Evolutionary conservation across 1,140 invertebrate genomes (phyloP).

Genomic region (Aricia agestis): DNA sequence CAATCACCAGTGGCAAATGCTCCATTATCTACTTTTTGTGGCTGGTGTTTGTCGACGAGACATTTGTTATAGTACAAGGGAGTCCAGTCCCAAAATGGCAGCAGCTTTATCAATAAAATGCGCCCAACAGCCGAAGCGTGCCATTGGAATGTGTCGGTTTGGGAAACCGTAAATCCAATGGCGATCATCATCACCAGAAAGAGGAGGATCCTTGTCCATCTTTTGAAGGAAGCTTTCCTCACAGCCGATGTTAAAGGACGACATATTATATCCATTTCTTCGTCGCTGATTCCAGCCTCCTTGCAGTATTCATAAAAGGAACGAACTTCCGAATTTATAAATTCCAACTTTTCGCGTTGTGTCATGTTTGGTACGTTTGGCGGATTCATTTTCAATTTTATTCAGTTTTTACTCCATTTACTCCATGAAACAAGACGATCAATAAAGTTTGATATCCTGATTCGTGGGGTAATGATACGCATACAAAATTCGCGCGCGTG

Average conservation of each 20-base stretch:
- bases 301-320: slow-evolving; percentile 81
- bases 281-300: slow-evolving; percentile 80
- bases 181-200: slow-evolving; percentile 56
- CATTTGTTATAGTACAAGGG: slow-evolving; percentile 84
- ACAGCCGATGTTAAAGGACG: slow-evolving; percentile 79
- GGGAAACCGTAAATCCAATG: slow-evolving; percentile 70
- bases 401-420: slow-evolving; percentile 39
- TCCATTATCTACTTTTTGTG: slow-evolving; percentile 47
- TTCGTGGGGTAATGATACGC: slow-evolving; percentile 44
- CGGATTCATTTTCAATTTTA: slow-evolving; percentile 55
- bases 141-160: slow-evolving; percentile 75
- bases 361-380: slow-evolving; percentile 64
- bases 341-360: slow-evolving; percentile 69
- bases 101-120: slow-evolving; percentile 80
- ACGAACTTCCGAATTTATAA: slow-evolving; percentile 77
- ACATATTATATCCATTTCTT: slow-evolving; percentile 82
- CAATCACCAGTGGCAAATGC: slow-evolving; percentile 55
- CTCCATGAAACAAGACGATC: slow-evolving; percentile 47
- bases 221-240: slow-evolving; percentile 77
- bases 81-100: slow-evolving; percentile 90
- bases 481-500: slow-evolving; percentile 67
- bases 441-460: slow-evolving; percentile 46
- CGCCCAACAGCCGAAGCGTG: slow-evolving; percentile 79
- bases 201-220: slow-evolving; percentile 61
- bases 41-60: slow-evolving; percentile 78